Percentiles rank a stretch among this genome's conserved stretches.
Conservation (phyloP, 2,113 vertebrate genomes). For the Cyanocitta stelleri region DNA sequence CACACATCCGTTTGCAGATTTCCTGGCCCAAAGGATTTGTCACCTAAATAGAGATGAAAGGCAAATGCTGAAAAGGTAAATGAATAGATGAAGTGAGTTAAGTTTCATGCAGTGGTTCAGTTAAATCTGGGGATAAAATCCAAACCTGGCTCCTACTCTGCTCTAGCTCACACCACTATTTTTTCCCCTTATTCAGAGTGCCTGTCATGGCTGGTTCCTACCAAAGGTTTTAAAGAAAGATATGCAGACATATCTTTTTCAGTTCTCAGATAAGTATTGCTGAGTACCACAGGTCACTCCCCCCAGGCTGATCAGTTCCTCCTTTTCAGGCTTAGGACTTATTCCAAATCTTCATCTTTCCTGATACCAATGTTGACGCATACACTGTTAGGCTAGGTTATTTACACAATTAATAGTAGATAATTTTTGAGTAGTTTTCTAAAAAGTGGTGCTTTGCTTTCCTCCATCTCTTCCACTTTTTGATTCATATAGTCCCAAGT, state of each 20-base stretch:
- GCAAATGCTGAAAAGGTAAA: not conserved
- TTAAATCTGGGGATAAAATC: constrained; percentile 10
- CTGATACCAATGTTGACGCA: not conserved
- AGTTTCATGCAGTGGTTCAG: not conserved
- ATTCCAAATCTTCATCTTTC: not conserved
- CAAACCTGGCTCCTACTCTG: not conserved
- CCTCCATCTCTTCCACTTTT: not conserved
- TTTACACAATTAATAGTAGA: not conserved
- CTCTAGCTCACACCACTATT: not conserved
- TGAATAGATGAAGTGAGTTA: not conserved
- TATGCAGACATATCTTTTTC: not conserved
- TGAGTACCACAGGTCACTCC: not conserved
- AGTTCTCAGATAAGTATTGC: not conserved
- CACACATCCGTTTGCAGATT: not conserved
- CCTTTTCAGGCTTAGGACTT: not conserved
- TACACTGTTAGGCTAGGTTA: not conserved
- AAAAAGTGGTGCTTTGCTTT: not conserved
- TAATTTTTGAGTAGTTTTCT: not conserved
- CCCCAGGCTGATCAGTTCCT: not conserved
- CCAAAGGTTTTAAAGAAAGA: not conserved
- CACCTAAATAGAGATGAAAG: not conserved
- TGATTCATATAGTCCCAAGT: not conserved
- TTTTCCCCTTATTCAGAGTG: not conserved
- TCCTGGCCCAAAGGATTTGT: not conserved
- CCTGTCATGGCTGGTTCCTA: not conserved